Base-by-base conservation (phyloP, 2,888 invertebrate genomes). In the Drosophila gaucha region DNA sequence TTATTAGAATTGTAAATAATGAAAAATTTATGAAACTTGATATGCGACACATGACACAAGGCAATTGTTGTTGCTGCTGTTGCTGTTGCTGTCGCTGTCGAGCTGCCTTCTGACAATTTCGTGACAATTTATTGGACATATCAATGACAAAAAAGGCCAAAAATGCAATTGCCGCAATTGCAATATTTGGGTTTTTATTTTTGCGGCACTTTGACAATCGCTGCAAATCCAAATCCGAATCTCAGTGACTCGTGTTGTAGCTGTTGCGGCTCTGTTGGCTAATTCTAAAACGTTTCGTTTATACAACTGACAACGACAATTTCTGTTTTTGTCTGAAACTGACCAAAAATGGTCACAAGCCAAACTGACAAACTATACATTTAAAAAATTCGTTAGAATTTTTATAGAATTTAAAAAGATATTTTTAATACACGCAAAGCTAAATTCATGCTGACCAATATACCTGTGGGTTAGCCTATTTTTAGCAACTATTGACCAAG, bases 41-140 rank as follows among this genome's bases (percentile, higher is more conserved):
- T 66, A 51, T 64, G 64, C 59, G 78, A 77, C 63, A 71, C 67
- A 80, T 78, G 65, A 36, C 43, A 39, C 43, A 59, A 46, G 56
- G 70, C 49, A 49, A 50, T 50, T 49, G 43, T 31, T 55, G 41
- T 22, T 52, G 65, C 24, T 46, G 38, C 30, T 35, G 63, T 44
- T 28, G 22, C n/a, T 22, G 31, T 3, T 47, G 47, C 5, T 39
- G 33, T 9, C 36, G 51, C 52, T 58, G 56, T 54, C 20, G 44
- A 38, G 18, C 30, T 18, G 20, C 16, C 52, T 54, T 65, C 57
- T 63, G 76, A 67, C 78, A 78, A 67, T 76, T 77, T 74, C 86
- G 86, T 87, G 83, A 85, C 88, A 84, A 84, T 84, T 87, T 84
- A 85, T 85, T 82, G 75, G 68, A 73, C 84, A 77, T 60, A 83